These are phyloP conservation scores for Triplophysa dalaica DNA, from an alignment of 2,113 vertebrate genomes.

Conservation along the genomic window DNA sequence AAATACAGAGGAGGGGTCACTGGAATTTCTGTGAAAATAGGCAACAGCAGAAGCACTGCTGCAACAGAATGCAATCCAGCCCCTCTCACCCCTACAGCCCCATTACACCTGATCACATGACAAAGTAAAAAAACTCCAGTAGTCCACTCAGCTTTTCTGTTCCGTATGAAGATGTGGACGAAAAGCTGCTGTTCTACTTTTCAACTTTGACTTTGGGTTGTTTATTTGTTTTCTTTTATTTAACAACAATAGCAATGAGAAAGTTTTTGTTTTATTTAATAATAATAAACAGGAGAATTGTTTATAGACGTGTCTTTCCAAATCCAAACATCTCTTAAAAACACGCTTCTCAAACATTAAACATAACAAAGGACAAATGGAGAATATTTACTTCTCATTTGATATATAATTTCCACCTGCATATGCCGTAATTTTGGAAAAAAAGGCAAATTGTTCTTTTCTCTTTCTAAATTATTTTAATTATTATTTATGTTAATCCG, in stretches of 20 bases:
- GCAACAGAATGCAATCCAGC: constrained; percentile 6
- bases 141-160: not conserved
- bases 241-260: too few relatives aligned
- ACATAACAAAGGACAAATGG: too few relatives aligned
- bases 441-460: not conserved
- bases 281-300: too few relatives aligned
- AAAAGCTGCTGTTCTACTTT: not conserved
- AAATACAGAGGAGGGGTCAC: not conserved
- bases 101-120: not conserved
- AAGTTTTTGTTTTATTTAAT: too few relatives aligned
- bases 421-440: not conserved
- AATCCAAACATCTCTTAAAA: too few relatives aligned
- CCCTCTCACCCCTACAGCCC: not conserved
- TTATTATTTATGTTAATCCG: not conserved
- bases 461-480: not conserved
- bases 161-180: not conserved
- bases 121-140: not conserved
- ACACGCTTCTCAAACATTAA: too few relatives aligned
- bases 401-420: too few relatives aligned
- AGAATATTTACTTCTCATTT: too few relatives aligned
- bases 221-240: not conserved
- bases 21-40: not conserved
- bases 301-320: too few relatives aligned
- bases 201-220: not conserved
- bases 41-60: not conserved